Conservation (phyloP, 2,888 invertebrate genomes). For the Petrolisthes cinctipes region DNA sequence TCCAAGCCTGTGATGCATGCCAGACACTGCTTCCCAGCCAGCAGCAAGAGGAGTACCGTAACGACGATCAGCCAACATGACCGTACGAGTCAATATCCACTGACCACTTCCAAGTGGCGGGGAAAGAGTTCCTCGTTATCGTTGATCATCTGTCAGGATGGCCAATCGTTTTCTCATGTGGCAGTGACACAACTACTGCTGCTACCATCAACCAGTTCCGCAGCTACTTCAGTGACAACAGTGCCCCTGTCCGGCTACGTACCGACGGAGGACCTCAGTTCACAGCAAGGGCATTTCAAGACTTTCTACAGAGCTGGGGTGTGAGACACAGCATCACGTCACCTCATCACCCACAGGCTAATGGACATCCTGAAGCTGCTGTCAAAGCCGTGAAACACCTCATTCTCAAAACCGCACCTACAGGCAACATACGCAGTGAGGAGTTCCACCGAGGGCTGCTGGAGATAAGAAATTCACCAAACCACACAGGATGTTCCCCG, state of each 20-base stretch:
- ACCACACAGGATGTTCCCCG: background rate
- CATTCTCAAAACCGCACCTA: conserved; percentile 13
- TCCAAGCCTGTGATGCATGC: conserved; percentile 32
- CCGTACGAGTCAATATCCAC: conserved; percentile 37
- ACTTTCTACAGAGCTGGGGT: conserved; percentile 28
- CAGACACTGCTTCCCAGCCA: conserved; percentile 27
- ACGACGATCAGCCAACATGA: conserved; percentile 23
- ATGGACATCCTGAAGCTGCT: conserved; percentile 32
- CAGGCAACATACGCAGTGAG: conserved; percentile 28
- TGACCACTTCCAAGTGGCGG: conserved; percentile 24
- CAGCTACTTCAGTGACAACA: conserved; percentile 16
- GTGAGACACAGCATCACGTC: conserved; percentile 20
- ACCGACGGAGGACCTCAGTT: conserved; percentile 47
- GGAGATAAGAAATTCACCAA: conserved; percentile 20
- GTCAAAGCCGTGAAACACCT: conserved; percentile 34
- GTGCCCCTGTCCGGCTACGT: background rate
- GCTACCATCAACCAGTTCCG: conserved; percentile 5
- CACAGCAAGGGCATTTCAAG: background rate
- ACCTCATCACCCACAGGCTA: conserved; percentile 34
- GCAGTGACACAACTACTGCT: background rate
- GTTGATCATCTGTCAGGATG: conserved; percentile 35
- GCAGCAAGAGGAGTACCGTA: conserved; percentile 12
- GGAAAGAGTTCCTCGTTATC: conserved; percentile 33
- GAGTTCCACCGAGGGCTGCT: conserved; percentile 1
- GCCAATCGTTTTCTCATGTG: conserved; percentile 19